Conservation (phyloP, 2,888 invertebrate species). For the Chromoteleia sp. region DNA sequence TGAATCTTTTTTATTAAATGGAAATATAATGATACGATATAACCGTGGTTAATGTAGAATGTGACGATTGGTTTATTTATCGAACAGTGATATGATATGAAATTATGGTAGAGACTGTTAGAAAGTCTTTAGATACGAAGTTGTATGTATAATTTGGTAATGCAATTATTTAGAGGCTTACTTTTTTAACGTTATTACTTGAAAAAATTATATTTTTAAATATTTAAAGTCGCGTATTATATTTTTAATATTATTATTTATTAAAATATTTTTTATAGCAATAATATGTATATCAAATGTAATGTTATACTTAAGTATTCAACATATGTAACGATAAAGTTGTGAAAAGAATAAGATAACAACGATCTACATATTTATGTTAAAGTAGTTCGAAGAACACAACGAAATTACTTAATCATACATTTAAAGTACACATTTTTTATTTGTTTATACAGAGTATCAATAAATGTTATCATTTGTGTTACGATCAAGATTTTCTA, state of each 20-base stretch:
- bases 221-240: too few species aligned
- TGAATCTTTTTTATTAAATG: neutral
- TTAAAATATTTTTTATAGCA: neutral
- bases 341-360: neutral
- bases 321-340: neutral
- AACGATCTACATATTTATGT: constrained; percentile 2
- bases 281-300: neutral
- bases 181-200: too few species aligned
- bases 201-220: neutral
- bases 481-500: constrained; percentile 1
- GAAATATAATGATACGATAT: constrained; percentile 21
- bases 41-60: constrained; percentile 23
- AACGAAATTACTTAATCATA: constrained; percentile 2
- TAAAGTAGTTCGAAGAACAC: constrained; percentile 4
- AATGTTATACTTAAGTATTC: neutral
- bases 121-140: too few species aligned
- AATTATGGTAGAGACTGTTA: constrained; percentile 1
- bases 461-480: constrained; percentile 4
- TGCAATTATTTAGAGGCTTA: too few species aligned
- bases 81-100: constrained; percentile 32
- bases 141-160: too few species aligned
- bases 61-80: constrained; percentile 29
- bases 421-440: neutral
- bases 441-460: constrained; percentile 9
- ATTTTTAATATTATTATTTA: neutral